Base-by-base conservation (phyloP, 2,113 vertebrate species). In the Sturnira hondurensis region DNA sequence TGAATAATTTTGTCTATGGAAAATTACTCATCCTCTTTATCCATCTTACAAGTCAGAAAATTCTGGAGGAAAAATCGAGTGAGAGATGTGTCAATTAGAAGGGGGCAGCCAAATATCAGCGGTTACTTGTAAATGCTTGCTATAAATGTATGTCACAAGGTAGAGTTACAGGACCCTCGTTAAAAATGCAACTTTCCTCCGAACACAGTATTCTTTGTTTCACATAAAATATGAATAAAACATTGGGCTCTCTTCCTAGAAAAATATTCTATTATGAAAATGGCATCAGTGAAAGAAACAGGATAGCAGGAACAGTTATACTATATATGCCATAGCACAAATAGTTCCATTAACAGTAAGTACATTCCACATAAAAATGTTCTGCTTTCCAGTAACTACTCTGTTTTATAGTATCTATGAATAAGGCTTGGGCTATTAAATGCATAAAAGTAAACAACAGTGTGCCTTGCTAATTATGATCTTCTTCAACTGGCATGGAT, bases 251-350 rank as follows among this genome's bases (percentile, higher is more conserved):
- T 74, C 41, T 93, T 96, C 96, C 61, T 71, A 90, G 91, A 90
- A 94, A 87, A 96, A 95, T 89, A 82, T 77, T 38, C 19, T 90
- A 45, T 76, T 96, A 93, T 78, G 78, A 93, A 96, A 96, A 95
- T 91, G 74, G 77, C 52, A 70, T 81, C 67, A 9, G 41, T 63
- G 67, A 61, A 93, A 88, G 91, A 94, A 85, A 93, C 47, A 11
- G 43, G 31, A 31, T 54, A 50, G 70, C 56, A 67, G 77, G 80
- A 58, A 58, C 84, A 78, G 81, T 78, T 93, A 73, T 3, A 26
- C 33, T 28, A 10, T 61, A 47, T 81, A 82, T 41, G n/a, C 78
- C 58, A 73, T 5, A 82, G 63, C 61, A 65, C 36, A 78, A 43
- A 68, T 78, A 65, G 94, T 92, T 74, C 71, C 85, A 94, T 89